These are phyloP conservation scores for Osmerus mordax DNA, from an alignment of 2,113 vertebrate species.

Conservation along the genomic window DNA sequence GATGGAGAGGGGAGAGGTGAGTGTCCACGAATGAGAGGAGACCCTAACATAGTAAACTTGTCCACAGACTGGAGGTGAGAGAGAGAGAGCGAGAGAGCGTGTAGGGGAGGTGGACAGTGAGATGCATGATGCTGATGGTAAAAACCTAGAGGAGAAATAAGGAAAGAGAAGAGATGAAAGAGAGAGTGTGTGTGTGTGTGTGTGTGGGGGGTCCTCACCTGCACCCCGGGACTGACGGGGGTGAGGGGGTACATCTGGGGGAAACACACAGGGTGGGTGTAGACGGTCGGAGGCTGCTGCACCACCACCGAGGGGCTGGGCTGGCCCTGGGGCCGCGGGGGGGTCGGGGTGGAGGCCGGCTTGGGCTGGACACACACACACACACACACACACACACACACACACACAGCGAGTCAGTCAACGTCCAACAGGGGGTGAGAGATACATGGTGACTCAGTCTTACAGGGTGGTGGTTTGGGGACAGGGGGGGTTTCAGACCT, in stretches of 20 bases:
- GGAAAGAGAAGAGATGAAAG: background rate
- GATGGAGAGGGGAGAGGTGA: no score
- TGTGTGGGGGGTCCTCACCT: constrained; percentile 74
- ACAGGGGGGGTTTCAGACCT: constrained; percentile 71
- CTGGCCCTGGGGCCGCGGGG: constrained; percentile 93
- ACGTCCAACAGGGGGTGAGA: background rate
- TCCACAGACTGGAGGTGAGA: background rate
- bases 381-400: no score
- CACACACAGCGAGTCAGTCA: background rate
- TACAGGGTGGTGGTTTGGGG: background rate
- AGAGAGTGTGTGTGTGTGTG: background rate
- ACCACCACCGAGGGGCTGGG: constrained; percentile 96
- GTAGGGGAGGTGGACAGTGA: no score
- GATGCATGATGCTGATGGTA: no score
- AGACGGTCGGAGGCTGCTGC: constrained; percentile 89
- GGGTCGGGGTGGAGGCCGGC: constrained; percentile 95
- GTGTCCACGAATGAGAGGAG: background rate
- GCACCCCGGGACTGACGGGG: constrained; percentile 95
- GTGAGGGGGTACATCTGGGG: constrained; percentile 96
- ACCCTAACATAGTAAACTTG: background rate
- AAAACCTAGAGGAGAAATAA: background rate
- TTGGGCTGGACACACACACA: no score
- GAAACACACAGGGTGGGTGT: constrained; percentile 93
- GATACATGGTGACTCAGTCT: background rate
- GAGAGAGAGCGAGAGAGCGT: background rate